Conservation (phyloP, 92 coral and sea anemone species). For the Pocillopora grandis region DNA sequence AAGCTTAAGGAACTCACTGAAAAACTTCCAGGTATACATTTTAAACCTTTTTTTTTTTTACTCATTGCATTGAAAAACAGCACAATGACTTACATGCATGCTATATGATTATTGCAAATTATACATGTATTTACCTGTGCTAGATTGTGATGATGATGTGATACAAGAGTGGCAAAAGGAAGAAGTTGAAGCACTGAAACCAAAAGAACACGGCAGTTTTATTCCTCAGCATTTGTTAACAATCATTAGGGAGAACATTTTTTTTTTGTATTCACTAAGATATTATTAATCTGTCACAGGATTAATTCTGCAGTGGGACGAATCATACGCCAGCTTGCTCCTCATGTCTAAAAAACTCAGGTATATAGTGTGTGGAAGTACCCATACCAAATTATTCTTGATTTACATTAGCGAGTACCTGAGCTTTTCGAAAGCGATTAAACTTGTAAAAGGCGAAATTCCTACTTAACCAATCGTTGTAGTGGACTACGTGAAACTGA, state of each 20-base stretch:
- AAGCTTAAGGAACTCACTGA: conserved; percentile 28
- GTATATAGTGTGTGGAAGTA: conserved; percentile 22
- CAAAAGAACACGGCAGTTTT: conserved; percentile 30
- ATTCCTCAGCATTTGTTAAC: conserved; percentile 5
- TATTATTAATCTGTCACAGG: conserved; percentile 18
- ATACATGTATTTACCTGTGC: conserved; percentile 15
- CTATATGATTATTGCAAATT: neutral
- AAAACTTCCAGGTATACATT: conserved; percentile 31
- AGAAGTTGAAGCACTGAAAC: conserved; percentile 43
- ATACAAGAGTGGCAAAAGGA: conserved; percentile 45
- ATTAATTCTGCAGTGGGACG: conserved; percentile 60
- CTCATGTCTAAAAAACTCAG: conserved; percentile 41
- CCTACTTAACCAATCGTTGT: too few species aligned
- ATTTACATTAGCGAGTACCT: neutral
- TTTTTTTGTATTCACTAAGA: conserved; percentile 26
- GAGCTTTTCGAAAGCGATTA: too few species aligned
- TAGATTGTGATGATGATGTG: conserved; percentile 32
- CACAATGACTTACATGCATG: conserved; percentile 6
- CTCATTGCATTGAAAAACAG: neutral
- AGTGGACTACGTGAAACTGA: too few species aligned
- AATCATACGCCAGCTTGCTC: conserved; percentile 51
- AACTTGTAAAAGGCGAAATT: too few species aligned
- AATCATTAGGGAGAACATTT: neutral
- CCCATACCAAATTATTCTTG: conserved; percentile 6
- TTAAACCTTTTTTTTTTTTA: neutral